A percentile compares a stretch with the other conserved stretches of the same genome.
phyloP scores from a whole-genome alignment of 2,113 vertebrate genomes.

The Trematomus loennbergii region DNA sequence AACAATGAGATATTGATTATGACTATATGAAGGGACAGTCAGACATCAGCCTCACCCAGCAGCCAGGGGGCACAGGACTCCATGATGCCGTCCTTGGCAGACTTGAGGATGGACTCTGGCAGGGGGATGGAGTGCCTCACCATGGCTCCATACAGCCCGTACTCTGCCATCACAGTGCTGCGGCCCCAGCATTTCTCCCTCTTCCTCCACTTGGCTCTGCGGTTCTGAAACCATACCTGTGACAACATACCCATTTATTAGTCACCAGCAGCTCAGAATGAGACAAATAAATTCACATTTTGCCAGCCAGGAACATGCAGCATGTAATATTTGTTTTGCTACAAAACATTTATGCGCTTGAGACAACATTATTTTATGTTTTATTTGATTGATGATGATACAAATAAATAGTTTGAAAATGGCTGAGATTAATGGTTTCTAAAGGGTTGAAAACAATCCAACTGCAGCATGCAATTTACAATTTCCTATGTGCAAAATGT shows the following conservation, averaged over 20 bases:
- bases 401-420: not conserved
- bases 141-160: slow-evolving; percentile 97
- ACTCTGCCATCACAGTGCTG: slow-evolving; percentile 99
- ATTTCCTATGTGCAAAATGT: not conserved
- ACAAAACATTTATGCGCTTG: not conserved
- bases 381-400: not conserved
- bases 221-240: slow-evolving; percentile 99
- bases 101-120: slow-evolving; percentile 98
- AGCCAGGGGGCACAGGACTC: slow-evolving; percentile 99
- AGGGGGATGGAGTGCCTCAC: slow-evolving; percentile 98
- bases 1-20: not conserved
- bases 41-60: slow-evolving; percentile 87
- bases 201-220: slow-evolving; percentile 98
- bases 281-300: not conserved
- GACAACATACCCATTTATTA: not conserved
- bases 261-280: no score
- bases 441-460: not conserved
- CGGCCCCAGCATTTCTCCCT: slow-evolving; percentile 99
- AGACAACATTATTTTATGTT: not conserved
- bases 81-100: slow-evolving; percentile 99
- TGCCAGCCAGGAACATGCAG: not conserved
- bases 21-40: not conserved
- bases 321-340: not conserved
- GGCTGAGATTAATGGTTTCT: not conserved
- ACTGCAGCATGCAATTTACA: not conserved